phyloP scores from a whole-genome alignment of 2,888 invertebrate genomes.

The Scrobipalpa costella region DNA sequence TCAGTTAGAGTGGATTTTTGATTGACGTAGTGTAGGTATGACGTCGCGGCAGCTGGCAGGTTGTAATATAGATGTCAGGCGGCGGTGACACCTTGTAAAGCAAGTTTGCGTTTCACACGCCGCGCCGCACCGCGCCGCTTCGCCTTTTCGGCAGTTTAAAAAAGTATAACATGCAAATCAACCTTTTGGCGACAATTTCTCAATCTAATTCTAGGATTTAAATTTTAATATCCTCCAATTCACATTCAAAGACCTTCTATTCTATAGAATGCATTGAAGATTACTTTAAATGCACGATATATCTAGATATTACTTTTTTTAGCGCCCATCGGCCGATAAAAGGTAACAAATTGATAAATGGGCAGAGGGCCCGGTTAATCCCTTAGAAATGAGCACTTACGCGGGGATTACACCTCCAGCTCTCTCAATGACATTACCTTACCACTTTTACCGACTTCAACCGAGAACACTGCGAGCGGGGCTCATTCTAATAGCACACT shows the following conservation, averaged over 20 bases:
- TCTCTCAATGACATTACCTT: constrained; percentile 40
- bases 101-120: constrained; percentile 74
- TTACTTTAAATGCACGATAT: constrained; percentile 6
- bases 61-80: constrained; percentile 66
- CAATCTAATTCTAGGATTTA: too few species aligned
- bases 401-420: constrained; percentile 53
- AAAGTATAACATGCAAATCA: too few species aligned
- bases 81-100: constrained; percentile 36
- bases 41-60: constrained; percentile 29
- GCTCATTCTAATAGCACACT: not conserved
- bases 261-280: not conserved
- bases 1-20: constrained; percentile 45
- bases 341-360: constrained; percentile 67
- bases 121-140: constrained; percentile 26
- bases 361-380: constrained; percentile 63
- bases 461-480: constrained; percentile 15
- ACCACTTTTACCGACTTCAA: constrained; percentile 32
- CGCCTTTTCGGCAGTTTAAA: constrained; percentile 14
- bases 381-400: constrained; percentile 63
- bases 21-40: constrained; percentile 37
- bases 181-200: too few species aligned
- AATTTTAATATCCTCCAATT: too few species aligned
- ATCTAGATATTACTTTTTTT: not conserved
- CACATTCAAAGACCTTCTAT: too few species aligned
- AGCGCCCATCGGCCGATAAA: constrained; percentile 15